phyloP scores from a whole-genome alignment of 1,140 invertebrate genomes.

The Epicauta chinensis region DNA sequence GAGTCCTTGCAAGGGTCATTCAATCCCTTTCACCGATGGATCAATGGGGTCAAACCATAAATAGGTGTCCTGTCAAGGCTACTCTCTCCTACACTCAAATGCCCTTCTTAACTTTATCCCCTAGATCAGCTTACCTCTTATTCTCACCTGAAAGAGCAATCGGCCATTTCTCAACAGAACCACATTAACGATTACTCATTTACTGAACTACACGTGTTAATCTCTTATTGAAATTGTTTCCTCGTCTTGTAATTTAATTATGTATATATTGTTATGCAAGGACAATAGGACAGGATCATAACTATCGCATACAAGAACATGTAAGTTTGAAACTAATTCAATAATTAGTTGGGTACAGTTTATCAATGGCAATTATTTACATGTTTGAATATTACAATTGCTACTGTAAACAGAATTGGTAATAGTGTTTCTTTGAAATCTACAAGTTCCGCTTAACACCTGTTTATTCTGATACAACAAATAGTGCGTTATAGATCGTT shows the following conservation, averaged over 20 bases:
- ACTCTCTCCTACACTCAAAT: slow-evolving; percentile 17
- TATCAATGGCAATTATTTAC: slow-evolving; percentile 8
- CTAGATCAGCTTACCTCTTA: slow-evolving; percentile 23
- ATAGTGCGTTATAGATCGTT: slow-evolving; percentile 17
- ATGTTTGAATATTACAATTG: slow-evolving; percentile 5
- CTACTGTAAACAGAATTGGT: too few species aligned
- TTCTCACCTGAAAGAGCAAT: slow-evolving; percentile 29
- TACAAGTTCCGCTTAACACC: too few species aligned
- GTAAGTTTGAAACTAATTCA: too few species aligned
- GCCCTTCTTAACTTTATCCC: slow-evolving; percentile 24
- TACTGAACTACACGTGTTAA: slow-evolving; percentile 31
- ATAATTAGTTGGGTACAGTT: too few species aligned
- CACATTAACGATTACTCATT: too few species aligned
- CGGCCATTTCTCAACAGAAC: slow-evolving; percentile 5
- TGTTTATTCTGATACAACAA: too few species aligned
- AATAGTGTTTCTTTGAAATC: too few species aligned
- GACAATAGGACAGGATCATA: too few species aligned
- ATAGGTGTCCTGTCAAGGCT: slow-evolving; percentile 33
- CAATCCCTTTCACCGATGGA: slow-evolving; percentile 30
- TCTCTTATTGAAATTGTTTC: slow-evolving; percentile 24
- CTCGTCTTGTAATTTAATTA: slow-evolving; percentile 10
- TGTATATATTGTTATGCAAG: slow-evolving; percentile 4
- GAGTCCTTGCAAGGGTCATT: slow-evolving; percentile 22
- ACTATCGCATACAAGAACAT: too few species aligned
- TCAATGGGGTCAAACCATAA: slow-evolving; percentile 35